Conservation (phyloP, 2,797 vertebrate species). For the Momotus momota region DNA sequence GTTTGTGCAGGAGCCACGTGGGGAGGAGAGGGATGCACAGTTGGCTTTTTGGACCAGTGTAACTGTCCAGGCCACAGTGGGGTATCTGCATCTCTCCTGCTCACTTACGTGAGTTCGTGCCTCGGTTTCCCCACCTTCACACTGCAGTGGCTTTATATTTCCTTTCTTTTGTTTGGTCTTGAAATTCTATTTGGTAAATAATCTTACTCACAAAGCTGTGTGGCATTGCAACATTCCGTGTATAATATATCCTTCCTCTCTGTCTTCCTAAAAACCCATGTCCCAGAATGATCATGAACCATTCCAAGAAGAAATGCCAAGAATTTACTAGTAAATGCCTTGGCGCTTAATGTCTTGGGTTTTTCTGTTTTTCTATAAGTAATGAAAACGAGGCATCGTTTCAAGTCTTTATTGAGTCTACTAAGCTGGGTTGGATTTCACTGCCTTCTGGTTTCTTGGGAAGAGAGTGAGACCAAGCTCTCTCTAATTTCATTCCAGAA, state of each 20-base stretch:
- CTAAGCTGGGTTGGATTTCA: not conserved
- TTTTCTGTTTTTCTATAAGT: conserved; percentile 5
- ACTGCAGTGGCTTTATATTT: not conserved
- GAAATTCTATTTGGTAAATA: not conserved
- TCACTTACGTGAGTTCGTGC: rapidly evolving
- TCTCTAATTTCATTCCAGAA: not conserved
- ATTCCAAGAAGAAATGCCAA: conserved; percentile 15
- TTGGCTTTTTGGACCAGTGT: rapidly evolving
- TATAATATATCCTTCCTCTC: not conserved
- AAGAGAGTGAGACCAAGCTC: not conserved
- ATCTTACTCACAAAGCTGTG: not conserved
- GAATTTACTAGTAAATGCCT: conserved; percentile 16
- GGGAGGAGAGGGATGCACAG: too few species aligned
- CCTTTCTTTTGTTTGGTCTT: not conserved
- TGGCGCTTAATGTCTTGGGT: not conserved
- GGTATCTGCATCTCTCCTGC: not conserved
- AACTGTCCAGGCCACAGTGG: rapidly evolving
- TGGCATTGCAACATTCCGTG: not conserved
- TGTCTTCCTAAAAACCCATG: not conserved
- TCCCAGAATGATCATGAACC: not conserved
- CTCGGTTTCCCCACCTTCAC: not conserved
- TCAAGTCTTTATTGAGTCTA: not conserved
- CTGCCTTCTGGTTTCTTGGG: not conserved
- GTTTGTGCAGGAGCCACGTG: rapidly evolving
- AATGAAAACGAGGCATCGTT: conserved; percentile 12